These are phyloP conservation scores for Mus pahari DNA, from an alignment of 2,113 vertebrate species.

Conservation along the genomic window DNA sequence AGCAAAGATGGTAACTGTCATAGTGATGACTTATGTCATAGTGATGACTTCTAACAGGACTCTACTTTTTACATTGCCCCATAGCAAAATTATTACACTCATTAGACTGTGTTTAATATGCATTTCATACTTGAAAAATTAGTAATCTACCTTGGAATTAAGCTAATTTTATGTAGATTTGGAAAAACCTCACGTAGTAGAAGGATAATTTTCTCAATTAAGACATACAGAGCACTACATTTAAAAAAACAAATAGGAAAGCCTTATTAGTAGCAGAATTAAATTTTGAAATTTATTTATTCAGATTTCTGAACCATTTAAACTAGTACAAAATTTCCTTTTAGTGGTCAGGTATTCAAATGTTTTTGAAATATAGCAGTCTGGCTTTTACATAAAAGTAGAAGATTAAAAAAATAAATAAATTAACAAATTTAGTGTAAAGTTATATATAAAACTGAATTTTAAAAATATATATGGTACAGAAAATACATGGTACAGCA, in stretches of 20 bases:
- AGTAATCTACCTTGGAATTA: not conserved
- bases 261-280: too few relatives aligned
- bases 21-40: not conserved
- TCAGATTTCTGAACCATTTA: too few relatives aligned
- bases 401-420: not conserved
- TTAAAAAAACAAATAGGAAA: not conserved
- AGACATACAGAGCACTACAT: not conserved
- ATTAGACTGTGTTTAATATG: not conserved
- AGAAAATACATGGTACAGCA: too few relatives aligned
- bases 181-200: not conserved
- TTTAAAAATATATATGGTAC: not conserved
- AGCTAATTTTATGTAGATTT: not conserved
- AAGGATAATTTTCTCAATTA: not conserved
- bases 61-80: not conserved
- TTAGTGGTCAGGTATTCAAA: too few relatives aligned
- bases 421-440: constrained; percentile 3
- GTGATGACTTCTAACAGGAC: not conserved
- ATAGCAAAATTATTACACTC: not conserved
- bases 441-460: not conserved
- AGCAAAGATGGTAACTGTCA: not conserved
- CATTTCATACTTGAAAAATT: constrained; percentile 9
- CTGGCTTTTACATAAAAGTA: not conserved
- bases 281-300: too few relatives aligned
- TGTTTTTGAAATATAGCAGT: not conserved
- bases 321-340: too few relatives aligned